A percentile compares a stretch with the other conserved stretches of the same genome.
Conservation (phyloP, 2,888 invertebrate species). For the Morinoia aosen region DNA sequence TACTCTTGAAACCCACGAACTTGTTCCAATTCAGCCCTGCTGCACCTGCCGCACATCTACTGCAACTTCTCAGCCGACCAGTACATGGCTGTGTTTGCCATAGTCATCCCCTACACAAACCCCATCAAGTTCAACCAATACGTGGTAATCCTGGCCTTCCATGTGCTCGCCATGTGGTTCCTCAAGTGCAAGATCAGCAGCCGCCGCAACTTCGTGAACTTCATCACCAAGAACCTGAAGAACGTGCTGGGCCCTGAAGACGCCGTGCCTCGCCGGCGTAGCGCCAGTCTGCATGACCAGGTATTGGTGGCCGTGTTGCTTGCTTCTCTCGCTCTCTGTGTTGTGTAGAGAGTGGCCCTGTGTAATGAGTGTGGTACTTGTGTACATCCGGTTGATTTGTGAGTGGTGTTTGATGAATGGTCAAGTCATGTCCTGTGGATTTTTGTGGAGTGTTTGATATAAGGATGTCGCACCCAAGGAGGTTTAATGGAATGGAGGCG, state of each 20-base stretch:
- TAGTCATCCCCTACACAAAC: conserved; percentile 94
- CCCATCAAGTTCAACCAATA: conserved; percentile 97
- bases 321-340: neutral
- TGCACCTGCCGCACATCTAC: conserved; percentile 83
- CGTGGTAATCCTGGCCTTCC: conserved; percentile 94
- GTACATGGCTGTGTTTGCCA: conserved; percentile 97
- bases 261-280: neutral
- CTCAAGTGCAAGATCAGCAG: conserved; percentile 92
- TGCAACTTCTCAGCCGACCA: conserved; percentile 72
- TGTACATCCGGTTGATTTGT: too few relatives aligned
- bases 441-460: too few relatives aligned
- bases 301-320: neutral
- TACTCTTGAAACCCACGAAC: neutral
- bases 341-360: neutral
- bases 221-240: conserved; percentile 75
- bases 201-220: conserved; percentile 83
- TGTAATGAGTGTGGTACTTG: too few relatives aligned
- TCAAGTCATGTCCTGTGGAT: too few relatives aligned
- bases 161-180: conserved; percentile 98
- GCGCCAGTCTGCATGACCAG: conserved; percentile 46
- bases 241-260: conserved; percentile 54
- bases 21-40: conserved; percentile 78
- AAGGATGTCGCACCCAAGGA: too few relatives aligned
- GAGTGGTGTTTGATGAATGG: too few relatives aligned
- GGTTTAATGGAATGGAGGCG: too few relatives aligned